Evolutionary conservation across 2,797 vertebrate species (phyloP), one percentile per base, ranked within the genome.

Genomic region (Pogoniulus pusillus): DNA sequence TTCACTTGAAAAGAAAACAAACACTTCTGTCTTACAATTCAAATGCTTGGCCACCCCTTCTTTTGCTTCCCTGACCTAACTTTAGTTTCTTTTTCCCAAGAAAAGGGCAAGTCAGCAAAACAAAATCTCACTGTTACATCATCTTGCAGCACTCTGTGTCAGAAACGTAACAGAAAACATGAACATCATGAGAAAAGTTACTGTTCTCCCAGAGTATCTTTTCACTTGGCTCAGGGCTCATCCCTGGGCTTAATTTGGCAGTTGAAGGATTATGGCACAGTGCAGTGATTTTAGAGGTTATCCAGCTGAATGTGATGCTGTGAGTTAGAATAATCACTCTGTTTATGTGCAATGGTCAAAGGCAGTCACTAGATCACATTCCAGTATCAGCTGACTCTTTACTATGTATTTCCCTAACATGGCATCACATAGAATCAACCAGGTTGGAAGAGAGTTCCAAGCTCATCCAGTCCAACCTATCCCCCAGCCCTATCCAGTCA

Each of bases 71-170:
- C 71, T 94, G 93, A 91, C 83, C 88, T 93, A 96, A 95, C 93
- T 96, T 96, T 95, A 84, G 95, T 97, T 97, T 98, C 95, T 95
- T 97, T 96, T 97, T 94, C 97, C 95, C 97, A 97, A 96, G 95
- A 96, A 97, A 97, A 97, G 94, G 83, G 91, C 96, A 98, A 98
- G 98, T 98, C 98, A 99, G 98, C 98, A 98, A 98, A 98, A 99
- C 98, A 98, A 99, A 99, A 99, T 99, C 98, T 98, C 98, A 97
- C 97, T 98, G 97, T 98, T 99, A 99, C 99, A 99, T 99, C 98
- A 99, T 98, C 97, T 97, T 96, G 89, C 93, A 96, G 95, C 95
- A 98, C 98, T 98, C 95, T 90, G 96, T 98, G 98, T 98, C 98
- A 98, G 97, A 98, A 97, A 97, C 91, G 96, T 98, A 99, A 98